Base-by-base conservation (phyloP, 2,888 invertebrate species). In the Chrysotoxum bicinctum region DNA sequence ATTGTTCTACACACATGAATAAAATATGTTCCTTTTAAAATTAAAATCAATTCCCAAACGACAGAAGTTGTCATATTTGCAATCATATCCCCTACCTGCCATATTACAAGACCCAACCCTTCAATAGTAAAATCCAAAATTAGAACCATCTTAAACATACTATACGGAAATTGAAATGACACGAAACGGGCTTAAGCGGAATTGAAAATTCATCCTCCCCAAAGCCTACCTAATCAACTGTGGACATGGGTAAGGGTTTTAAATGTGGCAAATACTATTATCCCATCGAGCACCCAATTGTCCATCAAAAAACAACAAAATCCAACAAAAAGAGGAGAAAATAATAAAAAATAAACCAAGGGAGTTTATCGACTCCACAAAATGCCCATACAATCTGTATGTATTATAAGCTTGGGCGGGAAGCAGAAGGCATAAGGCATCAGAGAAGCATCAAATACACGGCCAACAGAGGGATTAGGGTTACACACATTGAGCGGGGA, bases 221-320 rank as follows among this genome's bases (percentile, higher is more conserved):
- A 66, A 84, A 80, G 72, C 70, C 72, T 72, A 80, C 80, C 84
- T 84, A 84, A 84, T 84, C 84, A 84, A 75, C 79, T 66, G 69
- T 56, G 54, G 76, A 76, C 66, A 76, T 76, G 72, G 70, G 66
- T 54, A 43, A 62, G 64, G 30, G 64, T 64, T 16, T 60, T 16
- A n/a, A 43, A 62, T 62, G 68, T 40, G 43, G 56, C 35, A 77
- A 68, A 73, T 60, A 76, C 73, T 58, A 73, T 77, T 80, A 70
- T 76, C 72, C 75, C 54, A 72, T 76, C 80, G 64, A 64, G 56
- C 78, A 70, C 64, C 75, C 84, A 80, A 85, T 85, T 81, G 85
- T 85, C 85, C 85, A 81, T 85, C 84, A 66, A 84, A 75, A 66
- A 82, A 56, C 62, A 62, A 76, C 45, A n/a, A n/a, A n/a, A n/a